phyloP scores from a whole-genome alignment of 2,113 vertebrate species.

The Azemiops feae region DNA sequence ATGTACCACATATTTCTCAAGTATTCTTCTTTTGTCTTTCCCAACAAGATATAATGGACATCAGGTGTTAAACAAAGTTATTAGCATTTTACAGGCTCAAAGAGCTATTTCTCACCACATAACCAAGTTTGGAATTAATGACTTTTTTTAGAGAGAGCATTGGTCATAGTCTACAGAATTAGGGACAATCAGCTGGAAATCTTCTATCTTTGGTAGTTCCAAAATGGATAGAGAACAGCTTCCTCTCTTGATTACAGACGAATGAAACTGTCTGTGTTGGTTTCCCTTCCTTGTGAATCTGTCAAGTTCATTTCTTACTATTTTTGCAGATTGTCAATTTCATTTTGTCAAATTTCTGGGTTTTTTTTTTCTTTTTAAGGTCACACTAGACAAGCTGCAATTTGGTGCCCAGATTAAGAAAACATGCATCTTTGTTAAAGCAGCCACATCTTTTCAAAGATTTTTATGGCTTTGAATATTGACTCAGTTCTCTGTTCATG shows the following conservation, averaged over 20 bases:
- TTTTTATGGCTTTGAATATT: neutral
- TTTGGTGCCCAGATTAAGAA: neutral
- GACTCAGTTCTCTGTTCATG: neutral
- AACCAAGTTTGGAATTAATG: neutral
- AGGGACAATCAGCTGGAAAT: neutral
- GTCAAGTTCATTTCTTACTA: neutral
- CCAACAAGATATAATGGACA: neutral
- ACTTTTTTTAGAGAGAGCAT: neutral
- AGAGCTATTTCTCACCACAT: neutral
- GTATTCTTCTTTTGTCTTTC: neutral
- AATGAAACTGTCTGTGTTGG: neutral
- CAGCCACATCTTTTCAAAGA: neutral
- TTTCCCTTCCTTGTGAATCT: neutral
- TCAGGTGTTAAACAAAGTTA: neutral
- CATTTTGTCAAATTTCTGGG: neutral
- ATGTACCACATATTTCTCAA: neutral
- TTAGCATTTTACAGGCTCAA: neutral
- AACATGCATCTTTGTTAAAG: neutral
- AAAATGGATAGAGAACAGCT: neutral
- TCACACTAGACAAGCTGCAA: neutral
- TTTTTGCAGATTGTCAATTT: neutral
- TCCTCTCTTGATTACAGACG: neutral
- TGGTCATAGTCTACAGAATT: neutral
- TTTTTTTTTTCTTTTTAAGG: neutral
- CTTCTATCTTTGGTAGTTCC: neutral